Base-by-base conservation (phyloP, 1,140 invertebrate genomes). In the Eulimnadia texana region DNA sequence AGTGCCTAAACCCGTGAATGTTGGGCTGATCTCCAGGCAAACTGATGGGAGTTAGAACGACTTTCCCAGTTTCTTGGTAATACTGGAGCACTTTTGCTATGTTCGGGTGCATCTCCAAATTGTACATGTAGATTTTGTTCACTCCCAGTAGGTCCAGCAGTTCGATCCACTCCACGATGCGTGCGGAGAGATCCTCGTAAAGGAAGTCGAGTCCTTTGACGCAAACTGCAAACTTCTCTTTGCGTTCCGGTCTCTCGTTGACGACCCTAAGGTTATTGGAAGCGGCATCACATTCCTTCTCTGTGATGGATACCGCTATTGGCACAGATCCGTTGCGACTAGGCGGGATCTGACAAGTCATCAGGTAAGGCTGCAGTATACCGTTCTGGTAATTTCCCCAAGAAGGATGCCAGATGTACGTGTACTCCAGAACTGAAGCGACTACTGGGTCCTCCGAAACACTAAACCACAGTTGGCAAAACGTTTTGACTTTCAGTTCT, bases 91-190 rank as follows among this genome's bases (percentile, higher is more conserved):
- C 87, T 72, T 93, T 93, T 2, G 81, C 85, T n/a, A 95, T 88
- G 68, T 94, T 93, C 0, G 88, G 86, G 72, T 95, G 90, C 0
- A 94, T 84, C 70, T 88, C 87, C 11, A 95, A 76, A 66, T 93
- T 82, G 69, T 97, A 97, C 66, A 96, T 84, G 71, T 89, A 94
- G 53, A 97, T 84, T 71, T 93, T 93, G 69, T 93, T 85, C 0
- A 90, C 93, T 1, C 93, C 93, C 3, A 97, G 75, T 3, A 92
- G 77, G 23, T 80, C 79, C 0, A 96, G 75, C 49, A 93, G 75
- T 72, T 95, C 91, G 63, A 97, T 86, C 93, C 93, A 97, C 72
- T 97, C 93, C n/a, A 95, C 82, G 3, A 96, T 73, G 13, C 89
- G 76, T 0, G 93, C 87, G 0, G 88, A 92, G 0, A 94, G 71